Conservation (phyloP, 2,888 invertebrate species). For the Dusona sp. region DNA sequence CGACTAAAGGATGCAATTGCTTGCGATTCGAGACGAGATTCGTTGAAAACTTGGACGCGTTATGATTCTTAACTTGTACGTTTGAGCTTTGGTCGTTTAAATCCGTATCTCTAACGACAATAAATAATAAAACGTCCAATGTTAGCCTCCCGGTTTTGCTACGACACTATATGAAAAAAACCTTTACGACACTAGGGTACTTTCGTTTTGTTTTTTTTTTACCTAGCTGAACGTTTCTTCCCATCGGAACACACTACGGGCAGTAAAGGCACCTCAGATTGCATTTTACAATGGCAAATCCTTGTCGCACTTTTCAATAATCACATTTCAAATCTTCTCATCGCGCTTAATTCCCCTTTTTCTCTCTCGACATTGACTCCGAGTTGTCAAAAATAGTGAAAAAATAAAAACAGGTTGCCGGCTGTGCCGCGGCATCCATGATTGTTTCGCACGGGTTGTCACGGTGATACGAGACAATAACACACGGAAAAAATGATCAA, state of each 20-base stretch:
- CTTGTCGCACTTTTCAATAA: conserved; percentile 56
- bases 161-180: neutral
- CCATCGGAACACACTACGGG: conserved; percentile 80
- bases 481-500: conserved; percentile 58
- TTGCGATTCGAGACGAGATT: conserved; percentile 77
- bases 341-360: conserved; percentile 27
- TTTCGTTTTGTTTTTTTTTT: conserved; percentile 54
- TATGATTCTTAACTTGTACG: conserved; percentile 73
- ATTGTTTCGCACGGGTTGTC: conserved; percentile 79
- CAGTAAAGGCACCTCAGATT: conserved; percentile 81
- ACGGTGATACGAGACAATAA: conserved; percentile 75
- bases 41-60: conserved; percentile 72
- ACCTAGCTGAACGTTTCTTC: conserved; percentile 79
- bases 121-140: conserved; percentile 39
- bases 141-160: conserved; percentile 62
- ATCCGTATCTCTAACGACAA: conserved; percentile 73
- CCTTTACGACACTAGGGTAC: conserved; percentile 33
- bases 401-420: conserved; percentile 69
- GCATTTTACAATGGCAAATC: conserved; percentile 78
- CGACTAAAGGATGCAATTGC: conserved; percentile 77
- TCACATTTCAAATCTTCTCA: conserved; percentile 57
- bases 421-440: conserved; percentile 77
- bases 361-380: conserved; percentile 38
- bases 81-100: conserved; percentile 72
- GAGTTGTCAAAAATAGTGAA: conserved; percentile 58